These are phyloP conservation scores for Xenopus borealis DNA, from an alignment of 2,113 vertebrate species.

Conservation along the genomic window DNA sequence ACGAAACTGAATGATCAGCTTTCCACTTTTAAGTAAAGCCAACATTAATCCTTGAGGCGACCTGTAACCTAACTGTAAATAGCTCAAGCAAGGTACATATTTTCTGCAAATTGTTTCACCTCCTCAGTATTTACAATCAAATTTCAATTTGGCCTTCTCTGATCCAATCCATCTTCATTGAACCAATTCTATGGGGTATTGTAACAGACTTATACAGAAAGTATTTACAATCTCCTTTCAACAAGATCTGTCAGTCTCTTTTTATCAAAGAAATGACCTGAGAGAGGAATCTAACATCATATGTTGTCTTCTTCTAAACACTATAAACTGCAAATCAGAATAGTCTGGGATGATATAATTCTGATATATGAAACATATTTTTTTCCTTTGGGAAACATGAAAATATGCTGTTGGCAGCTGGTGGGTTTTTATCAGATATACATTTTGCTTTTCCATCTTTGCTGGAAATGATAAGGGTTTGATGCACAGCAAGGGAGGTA, in stretches of 20 bases:
- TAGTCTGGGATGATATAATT: constrained; percentile 41
- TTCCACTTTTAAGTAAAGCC: neutral
- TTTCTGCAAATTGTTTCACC: constrained; percentile 49
- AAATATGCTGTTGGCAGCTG: constrained; percentile 12
- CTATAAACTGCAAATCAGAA: constrained; percentile 40
- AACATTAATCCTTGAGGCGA: neutral
- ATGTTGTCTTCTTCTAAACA: constrained; percentile 34
- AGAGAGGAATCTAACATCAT: constrained; percentile 28
- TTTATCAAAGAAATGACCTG: constrained; percentile 33
- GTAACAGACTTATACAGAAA: constrained; percentile 26
- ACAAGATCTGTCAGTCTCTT: constrained; percentile 40
- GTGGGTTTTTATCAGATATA: neutral
- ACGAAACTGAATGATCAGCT: neutral
- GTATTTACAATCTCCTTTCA: constrained; percentile 40
- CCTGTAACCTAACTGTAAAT: constrained; percentile 33
- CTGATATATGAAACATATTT: constrained; percentile 17
- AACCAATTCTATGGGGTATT: constrained; percentile 26
- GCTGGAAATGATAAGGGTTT: neutral
- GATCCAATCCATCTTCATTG: constrained; percentile 45
- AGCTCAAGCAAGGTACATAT: constrained; percentile 37
- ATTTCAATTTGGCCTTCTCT: constrained; percentile 33
- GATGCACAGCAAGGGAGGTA: neutral
- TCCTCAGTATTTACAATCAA: constrained; percentile 46
- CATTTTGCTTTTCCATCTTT: constrained; percentile 29
- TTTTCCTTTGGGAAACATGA: constrained; percentile 3